Base-by-base conservation (phyloP, 2,888 invertebrate species). In the Quadroppia sp. region DNA sequence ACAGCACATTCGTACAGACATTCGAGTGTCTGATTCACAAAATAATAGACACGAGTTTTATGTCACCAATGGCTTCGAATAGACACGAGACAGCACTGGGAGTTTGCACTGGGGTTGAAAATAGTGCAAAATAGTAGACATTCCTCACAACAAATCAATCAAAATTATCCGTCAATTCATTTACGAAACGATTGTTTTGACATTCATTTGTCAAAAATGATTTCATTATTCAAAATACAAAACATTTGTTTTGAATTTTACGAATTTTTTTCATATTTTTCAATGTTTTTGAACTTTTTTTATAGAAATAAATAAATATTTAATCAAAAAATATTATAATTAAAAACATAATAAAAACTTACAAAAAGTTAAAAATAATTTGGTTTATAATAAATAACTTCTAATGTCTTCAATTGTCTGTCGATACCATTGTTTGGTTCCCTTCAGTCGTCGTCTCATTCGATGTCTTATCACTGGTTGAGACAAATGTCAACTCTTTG, bases 1-100 rank as follows among this genome's bases (percentile, higher is more conserved):
- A 45, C 45, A 45, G 45, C 45, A 36, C 36, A 36, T n/a, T n/a
- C n/a, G n/a, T n/a, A 45, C 45, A 45, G 45, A 45, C 45, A 45
- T 7, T 15, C 36, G 6, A 7, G 36, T 36, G 36, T 36, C 36
- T 45, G 2, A 15, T 45, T 45, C 45, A 45, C 11, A 45, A 13
- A 45, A 45, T 45, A 45, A 15, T n/a, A 45, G 11, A 45, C 45
- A 45, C 45, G 45, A 45, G 17, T 45, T 36, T 9, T 45, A 45
- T 45, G 45, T 45, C 17, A 36, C 6, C 36, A 7, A 4, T 36
- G 36, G n/a, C n/a, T n/a, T n/a, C n/a, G 6, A 36, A 9, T 36
- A 4, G 36, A 36, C 36, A 36, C 36, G 36, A 36, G 36, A 36
- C 53, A 53, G 53, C 11, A 23, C 25, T 53, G 23, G 53, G 53